A percentile compares a stretch with the other conserved stretches of the same genome.
phyloP scores from a whole-genome alignment of 2,888 invertebrate genomes.

The Hydropsyche betteni region DNA sequence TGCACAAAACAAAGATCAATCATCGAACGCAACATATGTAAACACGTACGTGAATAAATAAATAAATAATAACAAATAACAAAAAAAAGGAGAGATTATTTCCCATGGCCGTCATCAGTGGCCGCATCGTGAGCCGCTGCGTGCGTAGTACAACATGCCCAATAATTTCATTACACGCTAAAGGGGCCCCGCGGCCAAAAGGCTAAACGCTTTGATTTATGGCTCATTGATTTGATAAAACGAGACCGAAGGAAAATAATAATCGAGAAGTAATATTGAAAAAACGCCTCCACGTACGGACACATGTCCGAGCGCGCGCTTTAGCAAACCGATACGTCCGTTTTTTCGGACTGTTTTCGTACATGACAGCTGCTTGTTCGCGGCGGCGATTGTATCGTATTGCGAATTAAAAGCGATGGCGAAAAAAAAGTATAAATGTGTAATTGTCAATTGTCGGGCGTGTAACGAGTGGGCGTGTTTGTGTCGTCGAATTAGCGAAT shows the following conservation, averaged over 20 bases:
- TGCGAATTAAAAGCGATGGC: too few relatives aligned
- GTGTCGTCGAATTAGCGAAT: too few relatives aligned
- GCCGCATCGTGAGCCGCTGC: slow-evolving; percentile 27
- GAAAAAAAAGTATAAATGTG: too few relatives aligned
- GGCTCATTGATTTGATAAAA: slow-evolving; percentile 49
- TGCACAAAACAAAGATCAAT: slow-evolving; percentile 1
- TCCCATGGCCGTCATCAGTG: slow-evolving; percentile 32
- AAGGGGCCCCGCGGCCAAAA: slow-evolving; percentile 45
- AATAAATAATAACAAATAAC: background rate
- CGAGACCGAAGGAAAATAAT: slow-evolving; percentile 30
- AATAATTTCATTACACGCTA: slow-evolving; percentile 50
- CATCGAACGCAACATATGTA: background rate
- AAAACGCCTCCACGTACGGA: background rate
- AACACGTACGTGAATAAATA: background rate
- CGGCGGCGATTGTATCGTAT: too few relatives aligned
- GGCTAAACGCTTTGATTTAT: slow-evolving; percentile 49
- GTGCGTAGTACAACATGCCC: slow-evolving; percentile 25
- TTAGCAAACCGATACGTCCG: too few relatives aligned
- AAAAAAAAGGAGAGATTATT: slow-evolving; percentile 5
- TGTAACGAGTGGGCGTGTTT: too few relatives aligned
- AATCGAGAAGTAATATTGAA: background rate
- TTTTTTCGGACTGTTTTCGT: too few relatives aligned
- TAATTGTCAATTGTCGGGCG: too few relatives aligned
- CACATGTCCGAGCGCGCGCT: slow-evolving; percentile 23
- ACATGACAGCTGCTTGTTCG: too few relatives aligned